Base-by-base conservation (phyloP, 2,888 invertebrate genomes). In the Pachycephus smyrnensis region DNA sequence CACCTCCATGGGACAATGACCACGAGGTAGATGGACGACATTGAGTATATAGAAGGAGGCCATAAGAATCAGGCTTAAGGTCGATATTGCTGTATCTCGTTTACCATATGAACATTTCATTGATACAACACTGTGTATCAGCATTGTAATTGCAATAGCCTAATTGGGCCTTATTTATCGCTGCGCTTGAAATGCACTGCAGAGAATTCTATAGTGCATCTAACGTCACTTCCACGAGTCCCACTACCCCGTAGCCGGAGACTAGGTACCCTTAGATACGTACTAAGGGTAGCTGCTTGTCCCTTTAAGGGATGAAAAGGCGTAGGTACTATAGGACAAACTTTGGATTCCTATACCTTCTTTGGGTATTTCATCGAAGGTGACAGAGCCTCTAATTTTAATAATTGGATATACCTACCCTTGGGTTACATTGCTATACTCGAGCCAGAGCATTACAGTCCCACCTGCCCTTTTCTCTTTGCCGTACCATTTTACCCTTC, bases 371-470 rank as follows among this genome's bases (percentile, higher is more conserved):
- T 88, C 85, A 88, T 84, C 84, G 84, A 87, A 90, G 90, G 89
- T 88, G 90, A 90, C 83, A 86, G 88, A 90, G 90, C 89, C 89
- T 90, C 88, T 90, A 90, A 91, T 91, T 90, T 90, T 88, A 89
- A 91, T 91, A 90, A 90, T 91, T 90, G 89, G 89, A 88, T 88
- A 85, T 87, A 86, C 77, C 84, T 84, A 81, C 82, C 78, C 79
- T 73, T 55, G 55, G 55, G 55, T 55, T 23, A 55, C 83, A 36
- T 81, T 82, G 77, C 78, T 79, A 79, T 79, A 79, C 79, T 75
- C 81, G 79, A 73, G 82, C 80, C 78, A 80, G 80, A 77, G 81
- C 84, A 83, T 81, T 84, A 86, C 86, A 86, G 84, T 87, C 88
- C 87, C 91, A 91, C 90, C 90, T 91, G 91, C 89, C 89, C 87